Conservation (phyloP, 2,113 vertebrate genomes). For the Climacteris rufus region DNA sequence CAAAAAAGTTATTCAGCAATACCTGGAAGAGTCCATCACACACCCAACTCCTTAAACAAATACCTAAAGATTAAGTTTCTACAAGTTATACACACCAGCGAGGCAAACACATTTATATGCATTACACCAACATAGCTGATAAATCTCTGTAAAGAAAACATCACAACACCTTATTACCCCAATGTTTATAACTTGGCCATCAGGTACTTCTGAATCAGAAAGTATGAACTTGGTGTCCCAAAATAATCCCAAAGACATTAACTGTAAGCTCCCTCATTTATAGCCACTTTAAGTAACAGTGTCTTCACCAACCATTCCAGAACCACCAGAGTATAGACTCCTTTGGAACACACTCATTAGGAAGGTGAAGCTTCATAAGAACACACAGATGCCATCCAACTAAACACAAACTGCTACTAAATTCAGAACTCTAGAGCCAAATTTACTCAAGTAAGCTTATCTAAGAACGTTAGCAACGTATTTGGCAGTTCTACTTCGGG, state of each 20-base stretch:
- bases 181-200: not conserved
- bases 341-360: not conserved
- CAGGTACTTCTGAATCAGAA: not conserved
- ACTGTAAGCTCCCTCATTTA: not conserved
- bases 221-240: not conserved
- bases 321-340: not conserved
- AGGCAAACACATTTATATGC: not conserved
- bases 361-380: not conserved
- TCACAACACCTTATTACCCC: not conserved
- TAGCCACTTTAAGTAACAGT: not conserved
- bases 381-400: not conserved
- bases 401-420: not conserved
- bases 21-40: not conserved
- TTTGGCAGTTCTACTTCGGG: not conserved
- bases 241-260: not conserved
- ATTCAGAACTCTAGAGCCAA: not conserved
- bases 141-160: not conserved
- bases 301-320: not conserved
- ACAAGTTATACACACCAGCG: not conserved
- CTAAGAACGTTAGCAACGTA: not conserved
- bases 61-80: not conserved
- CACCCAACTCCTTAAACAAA: not conserved
- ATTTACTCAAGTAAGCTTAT: slow-evolving; percentile 1
- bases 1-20: not conserved
- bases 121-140: not conserved